Percentiles rank a stretch among this genome's conserved stretches.
These are phyloP conservation scores for Saccostrea cuccullata DNA, from an alignment of 1,140 invertebrate genomes.

Conservation along the genomic window DNA sequence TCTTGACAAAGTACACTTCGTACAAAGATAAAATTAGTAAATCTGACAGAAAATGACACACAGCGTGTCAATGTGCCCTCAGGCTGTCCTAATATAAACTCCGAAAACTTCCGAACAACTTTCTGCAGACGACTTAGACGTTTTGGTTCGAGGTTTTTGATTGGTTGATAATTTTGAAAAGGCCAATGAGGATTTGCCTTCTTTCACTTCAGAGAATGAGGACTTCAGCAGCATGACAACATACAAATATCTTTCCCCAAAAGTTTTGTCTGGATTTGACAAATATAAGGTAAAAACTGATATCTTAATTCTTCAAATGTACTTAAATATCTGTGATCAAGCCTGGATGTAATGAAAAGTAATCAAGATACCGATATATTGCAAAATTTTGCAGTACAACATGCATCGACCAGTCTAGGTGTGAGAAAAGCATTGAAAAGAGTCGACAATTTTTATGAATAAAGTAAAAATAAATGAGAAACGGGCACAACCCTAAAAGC, in stretches of 20 bases:
- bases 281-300: conserved; percentile 89
- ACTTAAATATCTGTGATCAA: no score
- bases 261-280: conserved; percentile 92
- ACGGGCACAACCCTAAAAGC: no score
- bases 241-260: conserved; percentile 84
- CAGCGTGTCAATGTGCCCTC: background rate
- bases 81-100: background rate
- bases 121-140: conserved; percentile 34
- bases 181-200: conserved; percentile 37
- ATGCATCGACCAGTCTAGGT: no score
- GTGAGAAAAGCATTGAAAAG: no score
- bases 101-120: conserved; percentile 3
- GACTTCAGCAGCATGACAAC: conserved; percentile 61
- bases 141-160: background rate
- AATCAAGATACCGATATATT: no score
- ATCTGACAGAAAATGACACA: background rate
- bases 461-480: no score
- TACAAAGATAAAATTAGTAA: conserved; percentile 22
- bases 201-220: background rate
- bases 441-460: no score
- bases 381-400: no score
- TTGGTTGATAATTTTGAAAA: background rate
- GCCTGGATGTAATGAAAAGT: no score
- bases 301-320: no score
- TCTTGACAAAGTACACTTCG: conserved; percentile 12